Percentiles rank a stretch among this genome's conserved stretches.
These are phyloP conservation scores for Molossus molossus DNA, from an alignment of 2,797 vertebrate genomes.

Conservation along the genomic window DNA sequence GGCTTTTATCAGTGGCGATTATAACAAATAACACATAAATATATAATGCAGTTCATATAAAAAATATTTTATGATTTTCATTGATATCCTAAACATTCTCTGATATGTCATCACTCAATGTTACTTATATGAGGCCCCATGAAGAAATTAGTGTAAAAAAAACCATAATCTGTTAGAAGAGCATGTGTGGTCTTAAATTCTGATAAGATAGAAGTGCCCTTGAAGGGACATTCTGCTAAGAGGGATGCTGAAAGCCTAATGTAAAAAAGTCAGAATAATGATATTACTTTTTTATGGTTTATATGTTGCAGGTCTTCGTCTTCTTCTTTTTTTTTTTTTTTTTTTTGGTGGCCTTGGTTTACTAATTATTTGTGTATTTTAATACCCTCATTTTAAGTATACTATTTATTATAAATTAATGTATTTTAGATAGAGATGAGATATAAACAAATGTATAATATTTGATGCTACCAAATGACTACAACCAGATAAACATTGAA, in stretches of 20 bases:
- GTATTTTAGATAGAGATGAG: background rate
- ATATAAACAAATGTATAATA: background rate
- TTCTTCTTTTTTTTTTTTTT: background rate
- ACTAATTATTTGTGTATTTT: background rate
- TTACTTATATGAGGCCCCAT: too few species aligned
- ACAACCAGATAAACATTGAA: background rate
- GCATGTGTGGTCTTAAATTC: background rate
- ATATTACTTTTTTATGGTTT: background rate
- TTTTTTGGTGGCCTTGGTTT: background rate
- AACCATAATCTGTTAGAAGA: background rate
- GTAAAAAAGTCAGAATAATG: background rate
- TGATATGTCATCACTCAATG: background rate
- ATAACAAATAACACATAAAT: background rate
- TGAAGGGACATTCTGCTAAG: background rate
- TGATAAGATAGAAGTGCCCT: background rate
- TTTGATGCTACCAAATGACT: background rate
- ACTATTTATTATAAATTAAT: slow-evolving; percentile 22
- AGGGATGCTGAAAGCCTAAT: background rate
- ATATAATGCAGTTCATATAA: background rate
- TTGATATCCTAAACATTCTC: background rate
- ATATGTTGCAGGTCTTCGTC: background rate
- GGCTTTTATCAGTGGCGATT: background rate
- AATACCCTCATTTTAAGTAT: background rate
- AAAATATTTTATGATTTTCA: background rate
- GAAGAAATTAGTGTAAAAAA: background rate